phyloP scores from a whole-genome alignment of 2,797 vertebrate genomes.

The Oophaga sylvatica region DNA sequence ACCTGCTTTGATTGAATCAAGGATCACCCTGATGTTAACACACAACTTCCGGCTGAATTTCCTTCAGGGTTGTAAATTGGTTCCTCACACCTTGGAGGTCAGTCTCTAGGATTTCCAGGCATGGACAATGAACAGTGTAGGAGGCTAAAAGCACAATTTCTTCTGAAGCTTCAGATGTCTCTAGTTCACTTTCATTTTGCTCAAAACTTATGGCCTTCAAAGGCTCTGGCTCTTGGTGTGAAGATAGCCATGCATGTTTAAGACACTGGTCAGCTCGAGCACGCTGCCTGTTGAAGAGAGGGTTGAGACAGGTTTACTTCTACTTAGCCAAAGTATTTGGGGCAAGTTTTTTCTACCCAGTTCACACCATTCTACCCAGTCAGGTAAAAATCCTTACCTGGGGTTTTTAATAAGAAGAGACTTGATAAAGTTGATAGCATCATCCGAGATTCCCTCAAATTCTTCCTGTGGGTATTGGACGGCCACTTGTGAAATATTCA shows the following conservation, averaged over 20 bases:
- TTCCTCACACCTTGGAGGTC: constrained; percentile 75
- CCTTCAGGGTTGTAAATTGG: constrained; percentile 73
- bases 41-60: constrained; percentile 80
- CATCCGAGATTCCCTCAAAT: constrained; percentile 78
- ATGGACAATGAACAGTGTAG: constrained; percentile 72
- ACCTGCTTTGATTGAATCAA: constrained; percentile 12
- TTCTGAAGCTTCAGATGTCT: constrained; percentile 73
- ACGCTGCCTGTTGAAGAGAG: constrained; percentile 69
- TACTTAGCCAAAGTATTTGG: not conserved
- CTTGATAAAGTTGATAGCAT: constrained; percentile 81
- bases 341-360: not conserved
- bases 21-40: constrained; percentile 67
- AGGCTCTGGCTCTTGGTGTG: constrained; percentile 58
- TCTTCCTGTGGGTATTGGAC: constrained; percentile 79
- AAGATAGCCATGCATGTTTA: constrained; percentile 79
- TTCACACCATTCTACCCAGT: not conserved
- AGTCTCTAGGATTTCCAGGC: constrained; percentile 65
- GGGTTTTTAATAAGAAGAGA: constrained; percentile 79
- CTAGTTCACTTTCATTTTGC: constrained; percentile 78
- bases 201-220: constrained; percentile 75
- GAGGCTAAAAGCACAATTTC: constrained; percentile 74
- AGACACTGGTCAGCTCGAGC: constrained; percentile 80
- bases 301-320: not conserved
- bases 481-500: constrained; percentile 83
- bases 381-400: constrained; percentile 68